phyloP scores from a whole-genome alignment of 2,113 vertebrate species.

The Eptesicus fuscus region DNA sequence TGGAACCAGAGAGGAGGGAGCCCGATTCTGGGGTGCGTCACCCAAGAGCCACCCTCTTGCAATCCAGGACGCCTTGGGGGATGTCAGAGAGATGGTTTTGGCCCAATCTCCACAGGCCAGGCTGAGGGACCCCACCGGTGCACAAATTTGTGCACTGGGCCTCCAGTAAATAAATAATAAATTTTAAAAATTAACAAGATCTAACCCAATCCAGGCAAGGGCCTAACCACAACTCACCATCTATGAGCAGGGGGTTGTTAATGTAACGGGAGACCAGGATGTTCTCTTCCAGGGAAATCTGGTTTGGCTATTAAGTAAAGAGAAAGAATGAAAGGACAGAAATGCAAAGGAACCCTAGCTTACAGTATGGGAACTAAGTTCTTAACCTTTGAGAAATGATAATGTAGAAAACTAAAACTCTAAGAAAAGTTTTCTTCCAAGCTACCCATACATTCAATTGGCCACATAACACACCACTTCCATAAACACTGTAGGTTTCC shows the following conservation, averaged over 20 bases:
- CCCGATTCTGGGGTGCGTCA: too few relatives aligned
- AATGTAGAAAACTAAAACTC: conserved; percentile 25
- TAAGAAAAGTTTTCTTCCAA: neutral
- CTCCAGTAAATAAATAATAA: neutral
- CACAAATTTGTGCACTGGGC: too few relatives aligned
- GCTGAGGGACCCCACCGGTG: too few relatives aligned
- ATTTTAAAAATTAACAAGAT: neutral
- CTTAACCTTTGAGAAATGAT: conserved; percentile 28
- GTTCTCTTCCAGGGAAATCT: conserved; percentile 95
- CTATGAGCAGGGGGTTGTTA: conserved; percentile 93
- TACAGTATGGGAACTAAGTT: neutral
- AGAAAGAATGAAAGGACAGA: conserved; percentile 67
- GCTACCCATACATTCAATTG: neutral
- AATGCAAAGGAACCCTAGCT: conserved; percentile 24
- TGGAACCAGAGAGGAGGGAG: too few relatives aligned
- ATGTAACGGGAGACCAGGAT: conserved; percentile 96
- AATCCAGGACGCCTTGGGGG: too few relatives aligned
- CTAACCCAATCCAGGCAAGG: neutral
- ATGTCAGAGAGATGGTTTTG: too few relatives aligned
- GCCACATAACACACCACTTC: neutral
- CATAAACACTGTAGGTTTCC: neutral
- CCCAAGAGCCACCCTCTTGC: too few relatives aligned
- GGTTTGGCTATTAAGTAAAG: conserved; percentile 87
- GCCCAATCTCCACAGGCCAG: too few relatives aligned
- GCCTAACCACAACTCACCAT: conserved; percentile 85